Evolutionary conservation across 2,888 invertebrate genomes (phyloP), one percentile per base, ranked within the genome.

Genomic region (Kryphioiulus occultus): DNA sequence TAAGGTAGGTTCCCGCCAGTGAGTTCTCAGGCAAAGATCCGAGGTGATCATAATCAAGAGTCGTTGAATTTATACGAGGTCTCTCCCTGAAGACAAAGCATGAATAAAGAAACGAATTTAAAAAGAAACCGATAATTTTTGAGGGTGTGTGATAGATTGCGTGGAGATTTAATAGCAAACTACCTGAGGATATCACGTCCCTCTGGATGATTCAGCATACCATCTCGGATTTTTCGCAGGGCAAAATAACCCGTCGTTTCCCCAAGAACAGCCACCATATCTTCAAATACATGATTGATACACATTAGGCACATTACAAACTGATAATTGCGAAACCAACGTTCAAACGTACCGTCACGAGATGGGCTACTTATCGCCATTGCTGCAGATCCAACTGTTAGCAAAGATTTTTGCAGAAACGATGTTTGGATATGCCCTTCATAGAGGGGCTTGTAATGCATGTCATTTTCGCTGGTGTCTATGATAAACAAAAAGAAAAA

Each of bases 201-300:
- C 92, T 97, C 97, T 1, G 94, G 92, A 88, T 95, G 95, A 85
- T 93, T 92, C 89, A 94, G 92, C 98, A 99, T 98, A 91, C 94
- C 94, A 82, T 93, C 91, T 87, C 94, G 93, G 92, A 99, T 96
- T 90, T 94, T 93, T 89, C 93, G 93, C 7, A 98, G 93, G 3
- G 98, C 96, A 85, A 91, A 91, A 68, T 91, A 90, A 84, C 95
- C 98, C 15, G 98, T 97, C 0, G 97, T 96, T 93, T 99, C 99
- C 0, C 98, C 98, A 90, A 98, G 94, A 89, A 97, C 96, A 32
- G 98, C 98, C 90, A 99, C 96, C 97, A 98, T 97, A 91, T 99
- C 98, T 93, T 39, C 19, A 10, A 68, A 53, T 3, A 53, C 53
- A 68, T 22, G 26, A 68, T 44, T 44, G 44, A 4, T 44, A 15